Base-by-base conservation (phyloP, 2,797 vertebrate genomes). In the Pseudocheirus occidentalis region DNA sequence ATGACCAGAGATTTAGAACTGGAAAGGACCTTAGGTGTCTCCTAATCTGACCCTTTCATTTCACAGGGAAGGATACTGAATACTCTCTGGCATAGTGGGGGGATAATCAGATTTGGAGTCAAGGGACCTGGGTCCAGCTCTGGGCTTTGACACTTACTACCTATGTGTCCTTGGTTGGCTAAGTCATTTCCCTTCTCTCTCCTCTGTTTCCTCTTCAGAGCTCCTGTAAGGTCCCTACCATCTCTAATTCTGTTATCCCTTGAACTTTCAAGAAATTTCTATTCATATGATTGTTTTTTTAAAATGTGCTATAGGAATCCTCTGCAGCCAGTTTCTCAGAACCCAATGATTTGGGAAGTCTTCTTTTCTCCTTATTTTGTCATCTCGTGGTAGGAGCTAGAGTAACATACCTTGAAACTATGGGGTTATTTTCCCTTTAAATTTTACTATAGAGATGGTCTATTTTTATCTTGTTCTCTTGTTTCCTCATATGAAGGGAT, bases 311-410 rank as follows among this genome's bases (percentile, higher is more conserved):
- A 66, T 50, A 34, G 55, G 66, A 94, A 55, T 58, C 29, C 18
- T 90, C 16, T 81, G 73, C 18, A 46, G n/a, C 73, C 31, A n/a
- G 14, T 34, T 62, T 62, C 11, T 46, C n/a, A 40, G 40, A 21
- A 46, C 73, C 73, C 40, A 27, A 3, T 90, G 29, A 57, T n/a
- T 93, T 52, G 34, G 91, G 24, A n/a, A 92, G 54, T 11, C 62
- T n/a, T 91, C 40, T 62, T n/a, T 94, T 93, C 66, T 95, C 56
- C 55, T 89, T 53, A 94, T 56, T 73, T 73, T 73, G 92, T 55
- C 24, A 59, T 92, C 24, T 89, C 2, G 21, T 58, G 34, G 46
- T 92, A 91, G 40, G 92, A 29, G 62, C 90, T 29, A 90, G 59
- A 81, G n/a, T 6, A 92, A 24, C 52, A 94, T 81, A 58, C 29